A percentile compares a stretch with the other conserved stretches of the same genome.
phyloP scores from a whole-genome alignment of 2,113 vertebrate species.

The Ictalurus punctatus region DNA sequence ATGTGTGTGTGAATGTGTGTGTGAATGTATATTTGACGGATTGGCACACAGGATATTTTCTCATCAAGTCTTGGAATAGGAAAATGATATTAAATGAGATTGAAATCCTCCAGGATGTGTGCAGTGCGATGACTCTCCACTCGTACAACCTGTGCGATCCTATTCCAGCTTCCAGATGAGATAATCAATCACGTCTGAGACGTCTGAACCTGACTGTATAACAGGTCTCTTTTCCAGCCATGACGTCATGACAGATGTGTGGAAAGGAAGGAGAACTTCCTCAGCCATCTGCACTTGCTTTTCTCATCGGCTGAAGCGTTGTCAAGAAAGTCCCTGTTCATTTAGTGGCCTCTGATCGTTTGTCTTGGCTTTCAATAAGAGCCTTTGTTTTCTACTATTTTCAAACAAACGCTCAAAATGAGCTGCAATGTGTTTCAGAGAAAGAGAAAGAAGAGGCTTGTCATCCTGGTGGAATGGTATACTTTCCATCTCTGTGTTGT shows the following conservation, averaged over 20 bases:
- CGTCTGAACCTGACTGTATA: background rate
- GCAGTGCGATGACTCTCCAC: no score
- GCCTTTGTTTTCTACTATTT: no score
- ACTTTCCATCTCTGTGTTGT: background rate
- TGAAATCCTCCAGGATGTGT: background rate
- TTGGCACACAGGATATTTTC: background rate
- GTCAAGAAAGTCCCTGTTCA: no score
- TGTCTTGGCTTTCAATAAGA: no score
- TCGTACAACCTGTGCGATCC: background rate
- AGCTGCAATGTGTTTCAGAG: background rate
- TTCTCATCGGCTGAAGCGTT: background rate
- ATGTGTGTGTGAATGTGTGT: no score
- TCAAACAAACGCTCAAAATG: background rate
- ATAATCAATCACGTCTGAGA: background rate
- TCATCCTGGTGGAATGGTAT: background rate
- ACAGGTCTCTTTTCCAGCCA: background rate
- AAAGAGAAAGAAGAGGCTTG: background rate
- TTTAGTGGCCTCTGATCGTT: no score
- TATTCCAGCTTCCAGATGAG: background rate
- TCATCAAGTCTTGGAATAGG: background rate
- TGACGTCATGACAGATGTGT: slow-evolving; percentile 26
- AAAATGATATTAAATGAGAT: background rate
- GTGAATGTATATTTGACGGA: no score
- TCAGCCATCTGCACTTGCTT: background rate
- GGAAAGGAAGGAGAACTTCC: background rate